A percentile compares a stretch with the other conserved stretches of the same genome.
phyloP scores from a whole-genome alignment of 1,140 invertebrate species.

The Solenopsis invicta region DNA sequence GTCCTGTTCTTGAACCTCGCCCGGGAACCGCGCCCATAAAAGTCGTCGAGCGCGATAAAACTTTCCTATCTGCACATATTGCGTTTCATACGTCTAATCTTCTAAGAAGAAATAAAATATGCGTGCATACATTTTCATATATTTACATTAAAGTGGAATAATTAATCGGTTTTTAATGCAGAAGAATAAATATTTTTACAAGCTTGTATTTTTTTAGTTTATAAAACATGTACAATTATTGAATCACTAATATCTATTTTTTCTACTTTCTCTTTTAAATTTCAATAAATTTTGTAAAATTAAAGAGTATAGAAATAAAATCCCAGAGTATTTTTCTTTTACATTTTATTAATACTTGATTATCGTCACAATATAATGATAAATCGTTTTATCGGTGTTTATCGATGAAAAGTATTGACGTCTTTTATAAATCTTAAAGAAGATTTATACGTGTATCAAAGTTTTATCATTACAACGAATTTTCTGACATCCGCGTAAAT shows the following conservation, averaged over 20 bases:
- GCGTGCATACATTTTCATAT: background rate
- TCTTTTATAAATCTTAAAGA: background rate
- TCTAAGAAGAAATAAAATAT: background rate
- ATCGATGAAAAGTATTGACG: background rate
- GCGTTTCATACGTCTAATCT: background rate
- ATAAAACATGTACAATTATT: background rate
- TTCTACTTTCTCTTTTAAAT: background rate
- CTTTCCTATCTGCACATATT: background rate
- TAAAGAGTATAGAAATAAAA: background rate
- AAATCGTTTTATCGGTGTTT: background rate
- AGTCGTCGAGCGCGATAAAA: background rate
- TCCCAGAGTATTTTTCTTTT: background rate
- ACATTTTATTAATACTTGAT: background rate
- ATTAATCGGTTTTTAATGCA: background rate
- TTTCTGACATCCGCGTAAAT: conserved; percentile 6
- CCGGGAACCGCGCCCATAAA: background rate
- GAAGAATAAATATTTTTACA: background rate
- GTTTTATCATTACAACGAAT: background rate
- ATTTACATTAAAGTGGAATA: background rate
- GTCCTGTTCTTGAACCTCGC: background rate
- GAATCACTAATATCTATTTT: background rate
- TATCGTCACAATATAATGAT: background rate
- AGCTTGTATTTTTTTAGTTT: background rate
- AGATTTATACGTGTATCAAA: background rate
- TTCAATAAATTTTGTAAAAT: background rate